Base-by-base conservation (phyloP, 1,140 invertebrate genomes). In the Microplitis mediator region DNA sequence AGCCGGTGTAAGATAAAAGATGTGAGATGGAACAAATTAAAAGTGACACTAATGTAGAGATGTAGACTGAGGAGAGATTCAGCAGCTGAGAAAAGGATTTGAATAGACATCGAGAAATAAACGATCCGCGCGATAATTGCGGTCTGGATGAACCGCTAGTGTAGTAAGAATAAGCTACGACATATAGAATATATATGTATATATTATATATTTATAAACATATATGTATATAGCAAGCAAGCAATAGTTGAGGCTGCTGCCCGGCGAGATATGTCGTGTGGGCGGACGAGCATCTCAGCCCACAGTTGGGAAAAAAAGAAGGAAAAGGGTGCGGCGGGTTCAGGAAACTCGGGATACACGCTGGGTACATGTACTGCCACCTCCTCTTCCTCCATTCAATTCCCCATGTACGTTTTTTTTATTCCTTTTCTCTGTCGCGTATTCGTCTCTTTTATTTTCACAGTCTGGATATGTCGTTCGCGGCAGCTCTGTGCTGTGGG, bases 251-350 rank as follows among this genome's bases (percentile, higher is more conserved):
- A 71, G 71, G 71, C 71, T 77, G 75, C 61, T 78, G 65, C 75
- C 72, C 74, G 76, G 76, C 60, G 39, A 58, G 75, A 78, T 72
- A 73, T 76, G 69, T 56, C 60, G 77, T 51, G 81, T 83, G 77
- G 81, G 81, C 78, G 80, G 72, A 77, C 74, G 71, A 75, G 54
- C 65, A 76, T 77, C 71, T 74, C 77, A 51, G 71, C 75, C 73
- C 73, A 79, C 78, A 72, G 31, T 8, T 35, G 34, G 54, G 11
- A 63, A 73, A 73, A 45, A 56, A 63, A 68, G n/a, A n/a, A 61
- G 66, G 61, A 72, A 75, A 36, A 77, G 74, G 75, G 77, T 77
- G 75, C 74, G 77, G 63, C 77, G 50, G 54, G 69, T 71, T 71
- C 66, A 74, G 77, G 72, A 76, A 76, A 66, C 75, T 67, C 69